Conservation (phyloP, 2,888 invertebrate genomes). For the Beris morrisii region DNA sequence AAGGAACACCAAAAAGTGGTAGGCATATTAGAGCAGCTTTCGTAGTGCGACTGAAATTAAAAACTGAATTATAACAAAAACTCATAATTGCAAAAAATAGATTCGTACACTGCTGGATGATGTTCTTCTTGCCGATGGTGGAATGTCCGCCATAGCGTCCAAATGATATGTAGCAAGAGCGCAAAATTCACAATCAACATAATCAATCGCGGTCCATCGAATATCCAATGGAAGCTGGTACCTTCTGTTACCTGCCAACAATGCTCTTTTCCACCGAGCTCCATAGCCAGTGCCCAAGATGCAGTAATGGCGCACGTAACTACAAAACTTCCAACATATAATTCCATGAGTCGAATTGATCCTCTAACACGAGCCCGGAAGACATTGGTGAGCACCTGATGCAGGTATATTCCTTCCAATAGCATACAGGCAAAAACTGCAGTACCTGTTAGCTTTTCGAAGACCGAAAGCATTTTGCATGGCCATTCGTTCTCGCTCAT, state of each 20-base stretch:
- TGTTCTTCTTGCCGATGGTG: constrained; percentile 49
- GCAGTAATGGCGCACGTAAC: constrained; percentile 60
- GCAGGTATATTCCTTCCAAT: constrained; percentile 66
- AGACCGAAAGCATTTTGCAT: constrained; percentile 61
- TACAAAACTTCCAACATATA: constrained; percentile 57
- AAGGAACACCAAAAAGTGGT: constrained; percentile 71
- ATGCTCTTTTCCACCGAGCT: constrained; percentile 57
- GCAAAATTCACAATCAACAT: constrained; percentile 62
- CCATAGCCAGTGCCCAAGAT: constrained; percentile 62
- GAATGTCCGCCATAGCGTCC: constrained; percentile 67
- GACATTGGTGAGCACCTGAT: constrained; percentile 67
- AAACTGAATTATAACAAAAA: constrained; percentile 2
- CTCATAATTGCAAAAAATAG: not conserved
- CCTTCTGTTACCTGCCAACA: constrained; percentile 66
- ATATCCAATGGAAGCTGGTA: constrained; percentile 62
- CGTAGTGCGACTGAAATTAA: constrained; percentile 60
- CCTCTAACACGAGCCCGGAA: constrained; percentile 59
- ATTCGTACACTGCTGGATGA: constrained; percentile 39
- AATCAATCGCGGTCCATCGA: constrained; percentile 63
- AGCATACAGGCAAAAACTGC: constrained; percentile 71
- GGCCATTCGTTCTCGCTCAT: constrained; percentile 59
- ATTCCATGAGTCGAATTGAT: constrained; percentile 55
- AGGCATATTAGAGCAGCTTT: constrained; percentile 69
- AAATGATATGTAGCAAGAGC: constrained; percentile 65
- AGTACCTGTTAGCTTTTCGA: constrained; percentile 61